Conservation (phyloP, 2,113 vertebrate genomes). For the Dendropsophus ebraccatus region DNA sequence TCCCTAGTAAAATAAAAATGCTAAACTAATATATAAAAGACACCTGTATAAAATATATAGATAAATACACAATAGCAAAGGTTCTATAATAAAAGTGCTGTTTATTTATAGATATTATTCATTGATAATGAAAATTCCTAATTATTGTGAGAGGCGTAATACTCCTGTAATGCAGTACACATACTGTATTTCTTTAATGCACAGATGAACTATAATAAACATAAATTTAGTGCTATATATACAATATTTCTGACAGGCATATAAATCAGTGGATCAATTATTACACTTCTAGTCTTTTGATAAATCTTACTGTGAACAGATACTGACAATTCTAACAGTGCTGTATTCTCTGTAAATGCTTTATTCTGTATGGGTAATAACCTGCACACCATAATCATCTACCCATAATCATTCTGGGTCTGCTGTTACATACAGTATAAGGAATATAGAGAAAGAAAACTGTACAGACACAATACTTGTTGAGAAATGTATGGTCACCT, state of each 20-base stretch:
- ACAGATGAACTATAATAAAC: slow-evolving; percentile 68
- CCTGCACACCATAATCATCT: neutral
- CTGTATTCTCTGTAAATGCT: neutral
- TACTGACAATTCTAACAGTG: neutral
- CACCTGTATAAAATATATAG: neutral
- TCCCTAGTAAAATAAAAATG: neutral
- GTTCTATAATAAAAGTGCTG: slow-evolving; percentile 77
- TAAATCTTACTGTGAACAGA: neutral
- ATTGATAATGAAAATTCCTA: slow-evolving; percentile 87
- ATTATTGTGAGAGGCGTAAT: slow-evolving; percentile 77
- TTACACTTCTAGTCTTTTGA: slow-evolving; percentile 26
- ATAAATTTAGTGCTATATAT: slow-evolving; percentile 75
- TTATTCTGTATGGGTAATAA: neutral
- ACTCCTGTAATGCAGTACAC: slow-evolving; percentile 73
- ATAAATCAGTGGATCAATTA: slow-evolving; percentile 64
- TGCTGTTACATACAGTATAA: neutral
- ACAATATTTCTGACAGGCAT: slow-evolving; percentile 68
- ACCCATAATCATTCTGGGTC: neutral
- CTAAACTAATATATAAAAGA: neutral
- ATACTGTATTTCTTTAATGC: slow-evolving; percentile 74
- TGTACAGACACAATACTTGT: neutral
- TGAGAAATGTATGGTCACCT: neutral
- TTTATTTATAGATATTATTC: slow-evolving; percentile 78
- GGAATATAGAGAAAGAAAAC: neutral
- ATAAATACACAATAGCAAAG: neutral